Evolutionary conservation across 2,113 vertebrate genomes (phyloP), one percentile per base, ranked within the genome.

Genomic region (Ctenodactylus gundi): DNA sequence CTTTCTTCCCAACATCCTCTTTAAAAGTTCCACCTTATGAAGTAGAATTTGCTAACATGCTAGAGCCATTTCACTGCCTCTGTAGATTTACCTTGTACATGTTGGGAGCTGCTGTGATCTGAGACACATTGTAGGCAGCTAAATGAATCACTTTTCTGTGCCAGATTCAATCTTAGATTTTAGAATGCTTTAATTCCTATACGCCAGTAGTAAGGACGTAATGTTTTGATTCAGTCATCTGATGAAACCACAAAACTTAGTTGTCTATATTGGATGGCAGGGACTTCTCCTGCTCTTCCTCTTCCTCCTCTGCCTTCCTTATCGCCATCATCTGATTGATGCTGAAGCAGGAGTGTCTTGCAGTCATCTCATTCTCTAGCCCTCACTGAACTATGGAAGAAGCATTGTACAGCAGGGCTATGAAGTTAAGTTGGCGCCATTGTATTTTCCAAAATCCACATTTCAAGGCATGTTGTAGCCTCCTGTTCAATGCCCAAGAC

Each of bases 401-500:
- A 76, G 39, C 4, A 39, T n/a, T 25, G 31, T 20, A 88, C 81
- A 44, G n/a, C 21, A 92, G 70, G 46, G 60, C 67, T 88, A 57
- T 57, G 34, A 65, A 62, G 18, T 67, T n/a, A n/a, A 21, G 3
- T 55, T 64, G 57, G 17, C 41, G 27, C 55, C 27, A 4, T 13
- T 34, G 29, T 75, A 39, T 87, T 75, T 91, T 23, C 18, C 65
- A 90, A 85, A 90, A 87, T 41, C 80, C 41, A 76, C 4, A 44
- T 80, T 92, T 90, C 85, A 83, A 89, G 72, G 51, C 53, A 51
- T 5, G 27, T 53, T 94, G 36, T 91, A 3, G 85, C n/a, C 60
- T 46, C 25, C 65, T 9, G 6, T 93, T 31, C 34, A 81, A n/a
- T 81, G 49, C 60, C 31, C 46, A 49, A 15, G 29, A 21, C 53